Base-by-base conservation (phyloP, 30 jellyfish, hydroid and myxozoan species). In the Rhopilema esculentum region DNA sequence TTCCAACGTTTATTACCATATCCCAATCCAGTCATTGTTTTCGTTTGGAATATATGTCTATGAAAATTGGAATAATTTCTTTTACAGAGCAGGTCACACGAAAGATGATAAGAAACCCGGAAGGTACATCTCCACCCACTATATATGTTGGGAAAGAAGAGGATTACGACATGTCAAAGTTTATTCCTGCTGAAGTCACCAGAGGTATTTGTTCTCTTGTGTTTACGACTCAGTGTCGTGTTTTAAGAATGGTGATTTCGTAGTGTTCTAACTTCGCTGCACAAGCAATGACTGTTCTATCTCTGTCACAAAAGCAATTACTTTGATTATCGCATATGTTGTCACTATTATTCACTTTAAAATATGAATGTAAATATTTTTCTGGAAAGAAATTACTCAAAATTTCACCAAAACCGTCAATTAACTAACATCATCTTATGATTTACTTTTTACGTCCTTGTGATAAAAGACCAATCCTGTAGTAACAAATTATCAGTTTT, bases 21-120 rank as follows among this genome's bases (percentile, higher is more conserved):
- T n/a, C n/a, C n/a, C n/a, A n/a, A n/a, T n/a, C n/a, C n/a, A n/a
- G 57, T 12, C 57, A 40, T 40, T 40, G 6, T 40, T 6, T 6
- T 6, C 12, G 9, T 40, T 40, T 66, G 15, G 27, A 27, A 25
- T 57, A 16, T 16, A 6, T 79, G 72, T 29, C 57, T 67, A 1
- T 9, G 25, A 62, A 17, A 53, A 49, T 66, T 4, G 26, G 6
- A 51, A 0, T 7, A 9, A 20, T 19, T 80, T 2, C 4, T 52
- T 33, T 87, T 80, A 12, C 51, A 95, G 99, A 57, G 25, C 81
- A 89, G 21, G 77, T 87, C 67, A 80, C 87, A 6, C 86, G 97
- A 49, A 27, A 66, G 64, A 95, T 95, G 99, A 95, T 95, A 64
- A 81, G 98, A 49, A 95, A 95, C 78, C 96, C 97, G 4, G 94